phyloP scores from a whole-genome alignment of 2,797 vertebrate genomes.

The Buphagus erythrorhynchus region DNA sequence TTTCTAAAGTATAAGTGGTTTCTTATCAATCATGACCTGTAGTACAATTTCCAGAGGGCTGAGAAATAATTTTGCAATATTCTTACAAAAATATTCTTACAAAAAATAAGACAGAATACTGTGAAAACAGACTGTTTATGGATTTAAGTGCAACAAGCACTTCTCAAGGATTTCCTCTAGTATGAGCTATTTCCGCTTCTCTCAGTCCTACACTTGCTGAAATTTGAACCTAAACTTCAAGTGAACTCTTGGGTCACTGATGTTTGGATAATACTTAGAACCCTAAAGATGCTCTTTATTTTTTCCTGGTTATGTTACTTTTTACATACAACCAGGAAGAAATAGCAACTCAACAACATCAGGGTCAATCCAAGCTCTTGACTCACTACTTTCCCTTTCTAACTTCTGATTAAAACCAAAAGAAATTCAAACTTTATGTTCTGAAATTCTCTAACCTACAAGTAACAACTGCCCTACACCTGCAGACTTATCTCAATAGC shows the following conservation, averaged over 20 bases:
- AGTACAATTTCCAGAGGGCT: not conserved
- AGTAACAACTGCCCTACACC: not conserved
- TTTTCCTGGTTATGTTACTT: not conserved
- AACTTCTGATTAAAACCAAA: not conserved
- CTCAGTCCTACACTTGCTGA: not conserved
- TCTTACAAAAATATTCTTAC: too few relatives aligned
- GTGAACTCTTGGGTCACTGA: not conserved
- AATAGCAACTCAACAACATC: not conserved
- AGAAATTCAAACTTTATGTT: not conserved
- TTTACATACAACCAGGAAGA: not conserved
- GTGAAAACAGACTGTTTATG: not conserved
- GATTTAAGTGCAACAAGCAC: not conserved
- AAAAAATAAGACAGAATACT: not conserved
- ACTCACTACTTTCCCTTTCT: not conserved
- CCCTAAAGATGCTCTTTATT: not conserved
- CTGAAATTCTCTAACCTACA: not conserved
- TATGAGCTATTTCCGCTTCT: not conserved
- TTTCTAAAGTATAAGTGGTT: not conserved
- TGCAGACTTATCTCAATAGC: not conserved
- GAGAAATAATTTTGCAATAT: not conserved
- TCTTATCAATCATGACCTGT: not conserved
- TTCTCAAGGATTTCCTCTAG: not conserved
- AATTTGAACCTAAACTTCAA: not conserved
- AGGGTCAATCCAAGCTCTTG: not conserved
- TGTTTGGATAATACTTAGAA: not conserved